Base-by-base conservation (phyloP, 2,888 invertebrate species). In the Brachyptera risi region DNA sequence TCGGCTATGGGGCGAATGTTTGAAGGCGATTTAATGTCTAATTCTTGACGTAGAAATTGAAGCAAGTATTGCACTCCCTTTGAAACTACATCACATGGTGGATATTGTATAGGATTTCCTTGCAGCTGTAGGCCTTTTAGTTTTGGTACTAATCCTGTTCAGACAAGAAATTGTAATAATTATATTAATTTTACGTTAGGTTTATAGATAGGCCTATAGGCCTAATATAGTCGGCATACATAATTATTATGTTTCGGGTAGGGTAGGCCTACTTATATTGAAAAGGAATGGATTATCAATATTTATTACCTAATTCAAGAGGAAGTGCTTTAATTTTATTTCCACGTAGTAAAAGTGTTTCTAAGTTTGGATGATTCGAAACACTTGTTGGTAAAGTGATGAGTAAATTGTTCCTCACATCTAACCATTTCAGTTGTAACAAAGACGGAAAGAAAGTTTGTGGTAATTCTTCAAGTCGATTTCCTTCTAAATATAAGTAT, bases 291-390 rank as follows among this genome's bases (percentile, higher is more conserved):
- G n/a, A n/a, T n/a, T n/a, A n/a, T n/a, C n/a, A n/a, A n/a, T n/a
- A n/a, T n/a, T n/a, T n/a, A n/a, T n/a, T 59, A 63, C 63, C 64
- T 49, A 64, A 38, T 37, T 64, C 64, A 2, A 59, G 37, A 0
- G 87, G 87, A 44, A 87, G 71, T 59, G 73, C 72, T 58, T 79
- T 76, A 24, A 87, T 70, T 64, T 77, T 74, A 70, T 87, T 87
- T 68, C 83, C 82, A 72, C 85, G 81, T 27, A 87, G 71, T 19
- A 87, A 73, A 58, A 87, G 71, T 63, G 86, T 85, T 57, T 85
- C 83, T 21, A 87, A 76, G 65, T 71, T 73, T 54, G 70, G 70
- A 67, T 87, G 87, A 65, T 80, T 72, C 63, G 80, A 80, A 19
- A 87, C 78, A 1, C 78, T 76, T 63, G 69, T 72, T 1, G 87